Conservation (phyloP, 92 coral and sea anemone species). For the Bergia puertoricense region DNA sequence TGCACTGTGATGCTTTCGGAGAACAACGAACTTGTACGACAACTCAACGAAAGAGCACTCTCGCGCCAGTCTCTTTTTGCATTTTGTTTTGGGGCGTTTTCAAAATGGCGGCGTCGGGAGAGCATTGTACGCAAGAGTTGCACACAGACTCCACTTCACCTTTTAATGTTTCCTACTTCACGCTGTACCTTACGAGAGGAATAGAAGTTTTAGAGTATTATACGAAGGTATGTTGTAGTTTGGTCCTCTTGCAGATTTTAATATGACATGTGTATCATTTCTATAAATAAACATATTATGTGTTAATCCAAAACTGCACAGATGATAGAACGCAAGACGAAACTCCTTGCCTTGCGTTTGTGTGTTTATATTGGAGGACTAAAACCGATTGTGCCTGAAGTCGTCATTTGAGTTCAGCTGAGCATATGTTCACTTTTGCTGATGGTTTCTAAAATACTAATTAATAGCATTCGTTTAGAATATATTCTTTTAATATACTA, state of each 20-base stretch:
- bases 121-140: slow-evolving; percentile 67
- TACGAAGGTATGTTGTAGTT: slow-evolving; percentile 71
- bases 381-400: too few relatives aligned
- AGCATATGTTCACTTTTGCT: too few relatives aligned
- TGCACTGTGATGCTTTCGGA: background rate
- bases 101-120: slow-evolving; percentile 85
- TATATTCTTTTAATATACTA: too few relatives aligned
- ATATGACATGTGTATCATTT: too few relatives aligned
- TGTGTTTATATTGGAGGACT: too few relatives aligned
- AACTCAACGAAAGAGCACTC: background rate
- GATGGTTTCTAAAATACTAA: too few relatives aligned
- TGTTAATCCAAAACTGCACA: too few relatives aligned
- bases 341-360: too few relatives aligned
- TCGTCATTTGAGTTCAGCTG: too few relatives aligned
- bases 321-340: too few relatives aligned
- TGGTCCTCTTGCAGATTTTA: background rate
- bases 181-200: slow-evolving; percentile 79
- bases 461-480: too few relatives aligned
- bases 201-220: slow-evolving; percentile 91
- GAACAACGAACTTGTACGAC: slow-evolving; percentile 1
- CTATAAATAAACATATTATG: too few relatives aligned
- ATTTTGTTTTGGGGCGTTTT: slow-evolving; percentile 57
- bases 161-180: slow-evolving; percentile 76
- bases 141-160: slow-evolving; percentile 37
- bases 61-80: slow-evolving; percentile 21